phyloP scores from a whole-genome alignment of 2,113 vertebrate species.

The Hemiprocne comata region DNA sequence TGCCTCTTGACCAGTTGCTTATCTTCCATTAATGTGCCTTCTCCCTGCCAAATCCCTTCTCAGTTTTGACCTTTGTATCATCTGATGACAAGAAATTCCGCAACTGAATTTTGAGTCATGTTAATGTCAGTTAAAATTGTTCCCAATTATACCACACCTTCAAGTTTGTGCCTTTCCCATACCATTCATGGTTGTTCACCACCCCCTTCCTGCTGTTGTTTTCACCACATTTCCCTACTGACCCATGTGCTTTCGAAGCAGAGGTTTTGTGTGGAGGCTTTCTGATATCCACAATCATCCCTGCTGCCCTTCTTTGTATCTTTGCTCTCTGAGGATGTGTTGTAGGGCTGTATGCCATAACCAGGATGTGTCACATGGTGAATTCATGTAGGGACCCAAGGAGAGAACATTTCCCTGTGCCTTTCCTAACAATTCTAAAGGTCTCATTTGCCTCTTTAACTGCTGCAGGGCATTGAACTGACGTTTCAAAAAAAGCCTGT shows the following conservation, averaged over 20 bases:
- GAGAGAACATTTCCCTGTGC: not conserved
- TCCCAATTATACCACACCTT: not conserved
- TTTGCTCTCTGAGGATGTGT: not conserved
- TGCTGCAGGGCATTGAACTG: slow-evolving; percentile 15
- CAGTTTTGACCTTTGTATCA: not conserved
- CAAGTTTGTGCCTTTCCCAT: not conserved
- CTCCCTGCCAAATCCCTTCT: not conserved
- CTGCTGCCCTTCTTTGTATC: not conserved
- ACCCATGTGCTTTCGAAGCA: not conserved
- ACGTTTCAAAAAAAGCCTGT: not conserved
- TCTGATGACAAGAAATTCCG: not conserved
- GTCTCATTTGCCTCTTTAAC: slow-evolving; percentile 1
- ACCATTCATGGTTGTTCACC: not conserved
- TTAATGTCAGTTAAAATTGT: not conserved
- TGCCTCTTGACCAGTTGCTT: not conserved
- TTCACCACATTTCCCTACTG: not conserved
- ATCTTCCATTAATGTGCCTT: not conserved
- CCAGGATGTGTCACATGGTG: not conserved
- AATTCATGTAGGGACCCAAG: not conserved
- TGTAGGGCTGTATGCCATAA: not conserved
- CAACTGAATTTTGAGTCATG: not conserved
- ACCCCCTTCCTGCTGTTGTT: not conserved
- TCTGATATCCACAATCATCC: not conserved
- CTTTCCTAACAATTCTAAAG: slow-evolving; percentile 5
- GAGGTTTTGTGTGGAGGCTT: not conserved